A percentile compares a stretch with the other conserved stretches of the same genome.
These are phyloP conservation scores for Lepidostoma basale DNA, from an alignment of 1,140 invertebrate species.

Conservation along the genomic window DNA sequence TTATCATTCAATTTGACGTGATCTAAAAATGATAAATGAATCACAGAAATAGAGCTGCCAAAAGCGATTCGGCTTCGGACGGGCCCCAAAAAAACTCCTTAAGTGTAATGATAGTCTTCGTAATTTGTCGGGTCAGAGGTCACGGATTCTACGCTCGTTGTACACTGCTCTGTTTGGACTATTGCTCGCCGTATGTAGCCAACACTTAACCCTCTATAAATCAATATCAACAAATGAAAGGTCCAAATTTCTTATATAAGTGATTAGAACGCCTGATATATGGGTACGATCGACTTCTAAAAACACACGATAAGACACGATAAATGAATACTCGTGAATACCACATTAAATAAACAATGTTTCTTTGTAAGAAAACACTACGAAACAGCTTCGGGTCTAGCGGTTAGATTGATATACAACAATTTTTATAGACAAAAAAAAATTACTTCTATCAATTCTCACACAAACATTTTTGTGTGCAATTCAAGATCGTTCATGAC, in stretches of 20 bases:
- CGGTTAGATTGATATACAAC: background rate
- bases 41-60: conserved; percentile 46
- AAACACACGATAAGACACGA: background rate
- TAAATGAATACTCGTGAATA: background rate
- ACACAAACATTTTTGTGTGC: background rate
- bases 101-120: conserved; percentile 44
- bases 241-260: conserved; percentile 2
- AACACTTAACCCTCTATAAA: conserved; percentile 34
- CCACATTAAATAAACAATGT: background rate
- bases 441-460: background rate
- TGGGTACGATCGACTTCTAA: conserved; percentile 13
- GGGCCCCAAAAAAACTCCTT: conserved; percentile 33
- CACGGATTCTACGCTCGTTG: conserved; percentile 24
- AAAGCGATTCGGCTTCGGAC: conserved; percentile 33
- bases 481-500: background rate
- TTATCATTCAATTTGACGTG: conserved; percentile 46
- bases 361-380: no score
- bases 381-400: background rate
- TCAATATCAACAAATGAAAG: conserved; percentile 21
- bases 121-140: conserved; percentile 44
- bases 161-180: conserved; percentile 22
- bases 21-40: conserved; percentile 45
- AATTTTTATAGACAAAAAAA: background rate
- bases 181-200: conserved; percentile 1
- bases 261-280: conserved; percentile 22